A percentile compares a stretch with the other conserved stretches of the same genome.
Conservation (phyloP, 2,797 vertebrate genomes). For the Sebastes taczanowskii region DNA sequence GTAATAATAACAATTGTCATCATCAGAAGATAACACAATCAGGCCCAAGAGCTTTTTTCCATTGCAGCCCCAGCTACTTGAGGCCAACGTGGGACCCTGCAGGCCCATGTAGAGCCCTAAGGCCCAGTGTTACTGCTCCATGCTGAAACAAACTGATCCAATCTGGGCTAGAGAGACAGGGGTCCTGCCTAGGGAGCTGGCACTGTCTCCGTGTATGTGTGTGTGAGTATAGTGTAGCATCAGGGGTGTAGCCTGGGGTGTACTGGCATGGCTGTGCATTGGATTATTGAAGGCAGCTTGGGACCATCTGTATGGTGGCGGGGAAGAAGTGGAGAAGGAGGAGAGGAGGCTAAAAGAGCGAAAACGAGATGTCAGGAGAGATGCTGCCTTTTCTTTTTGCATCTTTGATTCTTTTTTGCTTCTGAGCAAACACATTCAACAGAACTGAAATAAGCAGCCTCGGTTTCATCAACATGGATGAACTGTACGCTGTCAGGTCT, state of each 20-base stretch:
- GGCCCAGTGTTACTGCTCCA: conserved; percentile 75
- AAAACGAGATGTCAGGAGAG: conserved; percentile 13
- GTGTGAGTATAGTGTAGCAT: conserved; percentile 70
- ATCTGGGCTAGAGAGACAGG: conserved; percentile 77
- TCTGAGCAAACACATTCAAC: background rate
- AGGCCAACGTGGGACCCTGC: conserved; percentile 65
- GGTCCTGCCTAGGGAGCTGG: conserved; percentile 84
- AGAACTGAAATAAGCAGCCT: background rate
- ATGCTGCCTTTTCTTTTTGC: conserved; percentile 1
- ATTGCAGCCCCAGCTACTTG: conserved; percentile 40
- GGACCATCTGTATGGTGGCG: conserved; percentile 80
- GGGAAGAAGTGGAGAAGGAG: conserved; percentile 57
- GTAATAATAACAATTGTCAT: conserved; percentile 60
- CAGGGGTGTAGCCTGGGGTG: conserved; percentile 80
- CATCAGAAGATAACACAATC: conserved; percentile 63
- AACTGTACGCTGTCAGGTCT: background rate
- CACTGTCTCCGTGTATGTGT: conserved; percentile 62
- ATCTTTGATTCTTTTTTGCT: background rate
- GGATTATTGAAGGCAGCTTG: conserved; percentile 83
- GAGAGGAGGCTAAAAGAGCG: conserved; percentile 15
- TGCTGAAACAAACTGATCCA: conserved; percentile 73
- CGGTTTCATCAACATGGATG: background rate
- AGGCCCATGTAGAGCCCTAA: conserved; percentile 71
- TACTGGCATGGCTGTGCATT: conserved; percentile 79
- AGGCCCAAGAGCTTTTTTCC: conserved; percentile 64